Evolutionary conservation across 2,888 invertebrate genomes (phyloP).

Genomic region (Athalia circularis): DNA sequence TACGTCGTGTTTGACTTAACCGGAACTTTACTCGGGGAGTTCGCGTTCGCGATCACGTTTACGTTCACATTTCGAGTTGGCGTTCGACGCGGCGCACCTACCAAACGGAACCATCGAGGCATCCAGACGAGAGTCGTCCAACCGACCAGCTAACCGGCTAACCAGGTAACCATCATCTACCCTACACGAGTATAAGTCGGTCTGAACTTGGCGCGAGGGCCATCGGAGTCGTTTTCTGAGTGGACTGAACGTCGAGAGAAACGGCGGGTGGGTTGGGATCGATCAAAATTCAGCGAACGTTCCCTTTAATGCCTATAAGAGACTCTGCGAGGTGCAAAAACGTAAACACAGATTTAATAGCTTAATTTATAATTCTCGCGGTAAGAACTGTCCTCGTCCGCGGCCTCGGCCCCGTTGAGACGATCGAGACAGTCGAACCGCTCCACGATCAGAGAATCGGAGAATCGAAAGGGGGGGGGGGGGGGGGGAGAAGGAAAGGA

Average conservation of each 20-base stretch:
- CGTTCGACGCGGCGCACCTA: constrained; percentile 5
- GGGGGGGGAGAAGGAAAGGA: constrained; percentile 60
- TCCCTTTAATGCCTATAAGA: constrained; percentile 43
- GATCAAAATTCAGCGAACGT: constrained; percentile 36
- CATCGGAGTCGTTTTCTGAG: constrained; percentile 45
- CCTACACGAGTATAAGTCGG: constrained; percentile 29
- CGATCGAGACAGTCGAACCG: constrained; percentile 59
- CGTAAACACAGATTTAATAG: constrained; percentile 67
- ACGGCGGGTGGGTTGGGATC: constrained; percentile 1
- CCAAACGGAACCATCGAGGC: constrained; percentile 43
- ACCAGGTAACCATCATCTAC: constrained; percentile 33
- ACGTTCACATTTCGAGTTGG: background rate
- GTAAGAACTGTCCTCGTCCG: constrained; percentile 41
- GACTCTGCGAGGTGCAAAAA: constrained; percentile 25
- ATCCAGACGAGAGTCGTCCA: constrained; percentile 6
- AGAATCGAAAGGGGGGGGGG: constrained; percentile 50
- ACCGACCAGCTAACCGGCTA: constrained; percentile 18
- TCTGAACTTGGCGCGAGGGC: constrained; percentile 51
- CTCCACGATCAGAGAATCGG: constrained; percentile 47
- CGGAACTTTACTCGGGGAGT: constrained; percentile 60
- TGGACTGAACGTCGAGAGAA: constrained; percentile 6
- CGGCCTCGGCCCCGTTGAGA: constrained; percentile 49
- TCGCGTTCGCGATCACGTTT: too few relatives aligned
- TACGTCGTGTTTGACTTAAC: constrained; percentile 71
- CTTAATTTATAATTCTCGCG: constrained; percentile 71